Evolutionary conservation across 2,113 vertebrate genomes (phyloP).

Genomic region (Orycteropus afer): DNA sequence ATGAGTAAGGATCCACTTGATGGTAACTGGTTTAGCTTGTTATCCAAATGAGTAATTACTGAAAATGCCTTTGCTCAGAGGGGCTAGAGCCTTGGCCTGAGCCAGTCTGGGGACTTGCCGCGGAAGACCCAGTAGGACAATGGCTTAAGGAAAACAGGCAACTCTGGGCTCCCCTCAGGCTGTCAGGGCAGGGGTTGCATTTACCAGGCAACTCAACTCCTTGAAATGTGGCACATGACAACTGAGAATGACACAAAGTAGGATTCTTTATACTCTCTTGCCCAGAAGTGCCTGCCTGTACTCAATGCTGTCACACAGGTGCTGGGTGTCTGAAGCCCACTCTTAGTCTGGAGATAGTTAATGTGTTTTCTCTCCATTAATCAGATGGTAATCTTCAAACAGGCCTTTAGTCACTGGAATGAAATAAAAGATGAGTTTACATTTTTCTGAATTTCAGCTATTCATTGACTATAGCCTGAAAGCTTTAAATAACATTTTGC

Average conservation of each 20-base stretch:
- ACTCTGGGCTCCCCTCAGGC: not conserved
- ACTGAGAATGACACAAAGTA: not conserved
- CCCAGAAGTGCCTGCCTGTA: not conserved
- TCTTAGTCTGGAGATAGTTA: constrained; percentile 11
- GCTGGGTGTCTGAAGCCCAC: not conserved
- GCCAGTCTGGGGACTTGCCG: not conserved
- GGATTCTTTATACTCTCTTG: not conserved
- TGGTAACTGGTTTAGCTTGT: not conserved
- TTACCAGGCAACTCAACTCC: not conserved
- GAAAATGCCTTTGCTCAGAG: constrained; percentile 30
- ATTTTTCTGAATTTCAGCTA: constrained; percentile 34
- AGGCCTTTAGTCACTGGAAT: constrained; percentile 12
- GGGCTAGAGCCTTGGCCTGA: not conserved
- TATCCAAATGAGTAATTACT: not conserved
- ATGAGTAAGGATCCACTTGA: not conserved
- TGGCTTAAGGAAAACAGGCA: not conserved
- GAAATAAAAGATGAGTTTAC: not conserved
- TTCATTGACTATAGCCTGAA: constrained; percentile 1
- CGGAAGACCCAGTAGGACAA: not conserved
- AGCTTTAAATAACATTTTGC: constrained; percentile 5
- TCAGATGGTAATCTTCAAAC: constrained; percentile 47
- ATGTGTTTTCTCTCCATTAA: not conserved
- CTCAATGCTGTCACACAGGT: not conserved
- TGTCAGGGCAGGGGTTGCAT: not conserved
- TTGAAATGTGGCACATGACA: not conserved